Evolutionary conservation across 2,113 vertebrate genomes (phyloP).

Genomic region (Tachysurus fulvidraco): DNA sequence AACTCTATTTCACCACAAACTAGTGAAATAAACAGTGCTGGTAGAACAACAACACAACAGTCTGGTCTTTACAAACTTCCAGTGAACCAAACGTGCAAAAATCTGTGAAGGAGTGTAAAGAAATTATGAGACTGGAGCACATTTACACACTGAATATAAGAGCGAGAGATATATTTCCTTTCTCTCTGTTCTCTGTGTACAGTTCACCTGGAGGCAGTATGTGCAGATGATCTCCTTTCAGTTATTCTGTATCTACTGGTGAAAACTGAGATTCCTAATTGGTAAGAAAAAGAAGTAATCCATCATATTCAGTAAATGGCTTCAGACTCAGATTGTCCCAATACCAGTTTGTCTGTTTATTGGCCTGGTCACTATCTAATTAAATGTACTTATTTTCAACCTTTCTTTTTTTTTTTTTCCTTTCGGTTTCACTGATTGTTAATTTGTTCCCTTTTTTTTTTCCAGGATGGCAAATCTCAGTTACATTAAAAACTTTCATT

Average conservation of each 20-base stretch:
- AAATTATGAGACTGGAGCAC: neutral
- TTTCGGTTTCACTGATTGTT: neutral
- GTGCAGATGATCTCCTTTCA: slow-evolving; percentile 92
- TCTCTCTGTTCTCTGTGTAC: slow-evolving; percentile 40
- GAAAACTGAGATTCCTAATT: slow-evolving; percentile 97
- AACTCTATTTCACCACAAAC: slow-evolving; percentile 44
- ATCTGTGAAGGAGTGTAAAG: slow-evolving; percentile 18
- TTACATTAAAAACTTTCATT: slow-evolving; percentile 96
- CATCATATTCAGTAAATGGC: neutral
- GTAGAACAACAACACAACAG: slow-evolving; percentile 38
- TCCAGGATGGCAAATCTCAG: slow-evolving; percentile 95
- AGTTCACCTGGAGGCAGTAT: slow-evolving; percentile 89
- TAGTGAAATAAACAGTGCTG: slow-evolving; percentile 47
- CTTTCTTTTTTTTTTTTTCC: neutral
- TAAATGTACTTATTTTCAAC: neutral
- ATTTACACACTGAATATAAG: neutral
- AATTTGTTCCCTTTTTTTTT: slow-evolving; percentile 15
- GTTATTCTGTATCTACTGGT: slow-evolving; percentile 91
- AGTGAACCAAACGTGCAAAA: slow-evolving; percentile 52
- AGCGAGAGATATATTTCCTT: neutral
- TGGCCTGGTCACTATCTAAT: neutral
- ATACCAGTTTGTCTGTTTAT: neutral
- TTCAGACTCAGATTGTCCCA: neutral
- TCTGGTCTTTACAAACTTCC: slow-evolving; percentile 53
- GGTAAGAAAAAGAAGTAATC: slow-evolving; percentile 71